Evolutionary conservation across 2,888 invertebrate species (phyloP).

Genomic region (Serripes groenlandicus): DNA sequence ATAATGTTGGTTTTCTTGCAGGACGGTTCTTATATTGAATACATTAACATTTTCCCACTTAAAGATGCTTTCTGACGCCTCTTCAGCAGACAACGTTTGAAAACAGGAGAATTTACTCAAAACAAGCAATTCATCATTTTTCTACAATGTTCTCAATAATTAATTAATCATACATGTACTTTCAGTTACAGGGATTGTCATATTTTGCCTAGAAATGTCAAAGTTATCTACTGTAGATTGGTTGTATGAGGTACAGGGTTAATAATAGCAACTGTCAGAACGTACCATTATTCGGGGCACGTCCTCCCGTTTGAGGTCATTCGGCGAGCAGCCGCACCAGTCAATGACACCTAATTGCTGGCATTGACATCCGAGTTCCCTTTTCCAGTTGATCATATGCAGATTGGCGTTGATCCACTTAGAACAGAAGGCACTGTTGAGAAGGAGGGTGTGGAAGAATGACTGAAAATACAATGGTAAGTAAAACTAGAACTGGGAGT

Average conservation of each 20-base stretch:
- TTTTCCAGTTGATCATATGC: conserved; percentile 99
- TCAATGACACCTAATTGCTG: conserved; percentile 99
- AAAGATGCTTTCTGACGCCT: background rate
- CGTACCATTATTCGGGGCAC: background rate
- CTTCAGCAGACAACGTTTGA: background rate
- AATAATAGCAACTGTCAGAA: background rate
- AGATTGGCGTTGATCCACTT: conserved; percentile 98
- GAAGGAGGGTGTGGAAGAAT: conserved; percentile 97
- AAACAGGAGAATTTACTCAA: background rate
- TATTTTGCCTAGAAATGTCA: no score
- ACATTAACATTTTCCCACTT: background rate
- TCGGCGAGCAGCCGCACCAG: conserved; percentile 99
- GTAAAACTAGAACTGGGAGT: no score
- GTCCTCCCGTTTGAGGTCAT: conserved; percentile 92
- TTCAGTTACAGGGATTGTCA: no score
- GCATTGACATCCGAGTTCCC: conserved; percentile 98
- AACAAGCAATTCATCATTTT: background rate
- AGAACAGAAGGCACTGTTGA: conserved; percentile 96
- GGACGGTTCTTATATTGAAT: no score
- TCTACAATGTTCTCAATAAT: background rate
- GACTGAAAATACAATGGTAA: conserved; percentile 88
- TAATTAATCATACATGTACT: no score
- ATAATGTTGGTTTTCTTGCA: no score
- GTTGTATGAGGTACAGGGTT: no score
- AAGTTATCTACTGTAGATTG: no score